These are phyloP conservation scores for Henricia sp. DNA, from an alignment of 53 echinoderm and acorn worm species.

Conservation along the genomic window DNA sequence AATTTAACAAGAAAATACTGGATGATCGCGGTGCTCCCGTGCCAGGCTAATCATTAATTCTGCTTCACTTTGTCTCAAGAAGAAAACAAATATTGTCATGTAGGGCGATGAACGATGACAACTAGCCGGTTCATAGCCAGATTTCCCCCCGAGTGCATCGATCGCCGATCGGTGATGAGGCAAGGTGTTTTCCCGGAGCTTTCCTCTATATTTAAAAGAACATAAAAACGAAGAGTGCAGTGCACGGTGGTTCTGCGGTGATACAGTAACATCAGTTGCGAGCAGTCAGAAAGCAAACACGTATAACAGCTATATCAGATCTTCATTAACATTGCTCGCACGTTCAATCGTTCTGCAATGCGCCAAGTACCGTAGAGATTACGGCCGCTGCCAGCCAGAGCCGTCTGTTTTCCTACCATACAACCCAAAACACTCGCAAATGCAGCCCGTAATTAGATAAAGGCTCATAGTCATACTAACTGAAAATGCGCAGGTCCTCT, in stretches of 20 bases:
- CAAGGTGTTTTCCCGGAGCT: constrained; percentile 13
- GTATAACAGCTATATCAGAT: neutral
- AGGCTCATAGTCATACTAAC: too few relatives aligned
- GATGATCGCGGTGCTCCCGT: constrained; percentile 7
- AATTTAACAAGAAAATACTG: constrained; percentile 24
- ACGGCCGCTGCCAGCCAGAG: neutral
- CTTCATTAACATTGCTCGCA: constrained; percentile 2
- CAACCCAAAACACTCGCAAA: too few relatives aligned
- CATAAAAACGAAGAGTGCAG: neutral
- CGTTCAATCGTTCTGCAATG: neutral
- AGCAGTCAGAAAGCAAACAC: constrained; percentile 11
- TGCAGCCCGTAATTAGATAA: too few relatives aligned
- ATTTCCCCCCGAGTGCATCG: neutral
- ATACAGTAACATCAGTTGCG: neutral
- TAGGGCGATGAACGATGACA: neutral
- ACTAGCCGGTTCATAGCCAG: neutral
- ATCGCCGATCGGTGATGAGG: neutral
- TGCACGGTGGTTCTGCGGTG: neutral
- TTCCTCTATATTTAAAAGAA: neutral
- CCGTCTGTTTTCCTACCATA: neutral
- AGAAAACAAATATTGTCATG: neutral
- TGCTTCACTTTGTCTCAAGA: neutral
- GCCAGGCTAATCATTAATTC: neutral
- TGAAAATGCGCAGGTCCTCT: too few relatives aligned
- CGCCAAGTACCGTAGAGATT: neutral